Percentiles rank a stretch among this genome's conserved stretches.
phyloP scores from a whole-genome alignment of 2,113 vertebrate species.

The Sinocyclocheilus anshuiensis region DNA sequence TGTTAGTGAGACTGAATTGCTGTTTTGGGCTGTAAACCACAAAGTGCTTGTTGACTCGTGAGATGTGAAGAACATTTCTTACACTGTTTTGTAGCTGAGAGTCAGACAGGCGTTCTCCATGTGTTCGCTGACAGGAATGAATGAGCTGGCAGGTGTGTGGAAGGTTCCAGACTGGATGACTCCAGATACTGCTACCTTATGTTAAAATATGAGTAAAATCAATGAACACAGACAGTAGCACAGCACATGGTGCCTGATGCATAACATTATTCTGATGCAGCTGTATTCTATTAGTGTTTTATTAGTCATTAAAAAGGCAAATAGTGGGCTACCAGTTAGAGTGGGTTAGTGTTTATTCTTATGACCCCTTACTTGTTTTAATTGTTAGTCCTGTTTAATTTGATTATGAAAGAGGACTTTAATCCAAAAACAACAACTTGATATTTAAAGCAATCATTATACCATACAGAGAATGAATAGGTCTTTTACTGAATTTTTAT shows the following conservation, averaged over 20 bases:
- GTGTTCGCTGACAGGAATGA: conserved; percentile 26
- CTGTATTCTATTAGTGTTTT: background rate
- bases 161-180: conserved; percentile 26
- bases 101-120: background rate
- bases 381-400: background rate
- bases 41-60: conserved; percentile 10
- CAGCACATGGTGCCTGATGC: background rate
- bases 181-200: conserved; percentile 10
- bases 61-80: conserved; percentile 16
- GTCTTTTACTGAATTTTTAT: too few species aligned
- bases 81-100: background rate
- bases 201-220: background rate
- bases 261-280: background rate
- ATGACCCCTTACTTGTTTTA: background rate
- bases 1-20: background rate
- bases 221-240: background rate
- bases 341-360: background rate
- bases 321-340: background rate
- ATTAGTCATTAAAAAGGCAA: background rate
- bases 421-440: background rate
- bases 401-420: background rate
- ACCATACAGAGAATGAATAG: too few species aligned
- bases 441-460: background rate
- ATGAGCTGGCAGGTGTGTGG: conserved; percentile 31
- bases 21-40: conserved; percentile 8